Conservation (phyloP, 2,113 vertebrate genomes). For the Barbus barbus region DNA sequence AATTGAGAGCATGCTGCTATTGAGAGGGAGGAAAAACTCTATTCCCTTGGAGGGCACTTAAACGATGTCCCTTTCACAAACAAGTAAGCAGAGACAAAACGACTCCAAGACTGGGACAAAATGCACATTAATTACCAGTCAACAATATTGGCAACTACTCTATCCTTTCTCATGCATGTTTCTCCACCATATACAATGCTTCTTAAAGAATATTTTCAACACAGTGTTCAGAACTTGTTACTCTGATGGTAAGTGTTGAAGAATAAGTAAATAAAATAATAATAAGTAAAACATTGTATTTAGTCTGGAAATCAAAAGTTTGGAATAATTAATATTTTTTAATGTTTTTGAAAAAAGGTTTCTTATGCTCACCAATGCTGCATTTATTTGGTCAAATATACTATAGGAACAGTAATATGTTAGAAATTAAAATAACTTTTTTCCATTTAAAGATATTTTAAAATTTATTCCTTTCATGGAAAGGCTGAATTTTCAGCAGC, state of each 20-base stretch:
- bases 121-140: slow-evolving; percentile 67
- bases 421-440: too few species aligned
- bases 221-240: slow-evolving; percentile 68
- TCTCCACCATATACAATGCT: slow-evolving; percentile 60
- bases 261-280: too few species aligned
- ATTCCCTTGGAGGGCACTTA: slow-evolving; percentile 42
- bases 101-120: slow-evolving; percentile 60
- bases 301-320: too few species aligned
- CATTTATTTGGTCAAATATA: too few species aligned
- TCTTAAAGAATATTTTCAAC: slow-evolving; percentile 60
- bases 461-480: too few species aligned
- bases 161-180: slow-evolving; percentile 42
- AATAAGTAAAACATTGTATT: too few species aligned
- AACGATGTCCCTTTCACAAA: slow-evolving; percentile 50
- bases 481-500: not conserved
- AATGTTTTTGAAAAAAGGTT: too few species aligned
- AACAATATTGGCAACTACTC: slow-evolving; percentile 73
- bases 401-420: too few species aligned
- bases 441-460: not conserved
- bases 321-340: too few species aligned
- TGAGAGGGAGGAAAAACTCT: slow-evolving; percentile 36
- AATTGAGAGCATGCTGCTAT: slow-evolving; percentile 59
- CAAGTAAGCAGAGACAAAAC: slow-evolving; percentile 46
- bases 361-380: too few species aligned
- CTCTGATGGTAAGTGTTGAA: slow-evolving; percentile 62